phyloP scores from a whole-genome alignment of 2,797 vertebrate genomes.

The Cygnus olor region DNA sequence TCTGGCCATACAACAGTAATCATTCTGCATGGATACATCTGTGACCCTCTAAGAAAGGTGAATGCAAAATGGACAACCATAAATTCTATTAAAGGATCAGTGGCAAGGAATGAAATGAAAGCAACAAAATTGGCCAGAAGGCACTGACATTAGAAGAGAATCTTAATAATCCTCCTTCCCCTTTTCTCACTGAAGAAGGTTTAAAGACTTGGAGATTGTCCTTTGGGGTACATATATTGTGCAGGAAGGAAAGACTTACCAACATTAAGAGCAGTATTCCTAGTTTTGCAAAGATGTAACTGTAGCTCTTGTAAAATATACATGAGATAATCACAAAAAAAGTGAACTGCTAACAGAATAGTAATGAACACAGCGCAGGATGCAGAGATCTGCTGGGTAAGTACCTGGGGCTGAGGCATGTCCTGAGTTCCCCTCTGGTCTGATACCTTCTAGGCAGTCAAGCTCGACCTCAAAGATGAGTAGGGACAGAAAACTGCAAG shows the following conservation, averaged over 20 bases:
- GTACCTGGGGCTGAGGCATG: neutral
- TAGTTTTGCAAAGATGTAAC: neutral
- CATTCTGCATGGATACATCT: slow-evolving; percentile 32
- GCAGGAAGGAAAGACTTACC: neutral
- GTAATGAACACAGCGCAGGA: neutral
- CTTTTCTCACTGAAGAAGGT: neutral
- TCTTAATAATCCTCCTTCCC: neutral
- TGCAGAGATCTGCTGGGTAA: neutral
- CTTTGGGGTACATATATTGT: slow-evolving; percentile 10
- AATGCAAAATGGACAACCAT: neutral
- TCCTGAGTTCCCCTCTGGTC: neutral
- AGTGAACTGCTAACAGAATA: neutral
- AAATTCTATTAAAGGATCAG: slow-evolving; percentile 25
- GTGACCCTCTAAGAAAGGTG: neutral
- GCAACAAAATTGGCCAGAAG: neutral
- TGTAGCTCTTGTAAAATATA: neutral
- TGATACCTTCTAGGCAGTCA: neutral
- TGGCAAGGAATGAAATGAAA: slow-evolving; percentile 18
- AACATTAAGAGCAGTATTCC: neutral
- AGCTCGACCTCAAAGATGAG: neutral
- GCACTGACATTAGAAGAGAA: neutral
- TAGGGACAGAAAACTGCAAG: neutral
- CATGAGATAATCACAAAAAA: neutral
- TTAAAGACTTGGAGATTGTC: neutral
- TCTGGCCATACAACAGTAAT: neutral